Conservation (phyloP, 2,113 vertebrate genomes). For the Jacana jacana region DNA sequence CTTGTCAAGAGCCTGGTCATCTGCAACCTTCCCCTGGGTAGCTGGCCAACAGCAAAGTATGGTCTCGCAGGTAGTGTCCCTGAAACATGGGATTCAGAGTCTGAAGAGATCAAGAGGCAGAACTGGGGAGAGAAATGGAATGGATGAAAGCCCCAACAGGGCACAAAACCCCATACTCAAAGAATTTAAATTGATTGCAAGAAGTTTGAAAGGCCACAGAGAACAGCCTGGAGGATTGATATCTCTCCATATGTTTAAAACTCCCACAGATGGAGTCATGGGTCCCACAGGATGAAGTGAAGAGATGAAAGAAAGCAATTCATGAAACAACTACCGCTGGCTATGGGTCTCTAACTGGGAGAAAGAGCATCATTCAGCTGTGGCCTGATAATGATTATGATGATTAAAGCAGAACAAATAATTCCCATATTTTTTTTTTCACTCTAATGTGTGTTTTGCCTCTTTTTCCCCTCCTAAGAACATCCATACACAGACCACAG, state of each 20-base stretch:
- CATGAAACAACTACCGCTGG: constrained; percentile 4
- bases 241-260: constrained; percentile 45
- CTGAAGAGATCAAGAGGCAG: not conserved
- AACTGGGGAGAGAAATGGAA: not conserved
- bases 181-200: not conserved
- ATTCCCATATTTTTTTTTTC: not conserved
- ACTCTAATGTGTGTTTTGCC: not conserved
- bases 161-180: not conserved
- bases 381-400: constrained; percentile 22
- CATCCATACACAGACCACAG: not conserved
- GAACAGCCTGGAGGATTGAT: not conserved
- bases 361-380: not conserved
- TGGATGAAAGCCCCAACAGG: not conserved
- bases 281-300: constrained; percentile 31
- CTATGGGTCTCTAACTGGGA: not conserved
- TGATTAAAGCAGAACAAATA: constrained; percentile 54
- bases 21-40: not conserved
- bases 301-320: constrained; percentile 59
- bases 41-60: not conserved
- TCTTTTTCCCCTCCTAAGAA: not conserved
- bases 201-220: not conserved
- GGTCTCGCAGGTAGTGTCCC: not conserved
- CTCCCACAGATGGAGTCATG: constrained; percentile 27
- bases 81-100: not conserved
- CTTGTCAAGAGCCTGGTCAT: not conserved